Conservation (phyloP, 2,888 invertebrate species). For the Ypsolopha sequella region DNA sequence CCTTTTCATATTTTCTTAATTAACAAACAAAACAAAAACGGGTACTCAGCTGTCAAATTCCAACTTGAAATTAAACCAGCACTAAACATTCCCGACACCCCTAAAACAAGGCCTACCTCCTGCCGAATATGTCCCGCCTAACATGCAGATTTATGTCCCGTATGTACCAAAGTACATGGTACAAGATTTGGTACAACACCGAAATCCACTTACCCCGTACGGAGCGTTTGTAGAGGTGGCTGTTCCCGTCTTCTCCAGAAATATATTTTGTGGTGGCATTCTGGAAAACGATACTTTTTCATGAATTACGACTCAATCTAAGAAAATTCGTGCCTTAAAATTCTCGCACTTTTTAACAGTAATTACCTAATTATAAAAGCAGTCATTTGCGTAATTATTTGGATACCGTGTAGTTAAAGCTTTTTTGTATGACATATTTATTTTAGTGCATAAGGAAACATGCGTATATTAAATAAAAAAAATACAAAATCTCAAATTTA, state of each 20-base stretch:
- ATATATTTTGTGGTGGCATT: not conserved
- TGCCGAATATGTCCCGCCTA: not conserved
- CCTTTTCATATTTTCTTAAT: too few relatives aligned
- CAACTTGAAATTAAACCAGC: not conserved
- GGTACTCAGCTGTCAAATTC: not conserved
- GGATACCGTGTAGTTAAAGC: too few relatives aligned
- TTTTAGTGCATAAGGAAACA: too few relatives aligned
- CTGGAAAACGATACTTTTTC: too few relatives aligned
- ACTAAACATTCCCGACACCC: not conserved
- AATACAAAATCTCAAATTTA: too few relatives aligned
- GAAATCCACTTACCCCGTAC: conserved; percentile 70
- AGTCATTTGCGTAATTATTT: too few relatives aligned
- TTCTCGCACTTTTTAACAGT: too few relatives aligned
- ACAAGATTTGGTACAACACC: conserved; percentile 56
- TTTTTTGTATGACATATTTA: too few relatives aligned
- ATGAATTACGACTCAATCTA: too few relatives aligned
- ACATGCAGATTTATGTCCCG: conserved; percentile 4
- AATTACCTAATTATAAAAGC: too few relatives aligned
- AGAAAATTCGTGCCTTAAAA: too few relatives aligned
- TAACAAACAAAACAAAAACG: not conserved
- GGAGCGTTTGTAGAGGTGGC: conserved; percentile 13
- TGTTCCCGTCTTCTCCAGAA: not conserved
- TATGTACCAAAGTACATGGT: conserved; percentile 10
- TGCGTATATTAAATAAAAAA: too few relatives aligned
- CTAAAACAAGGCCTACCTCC: not conserved